Percentiles rank a stretch among this genome's conserved stretches.
Evolutionary conservation across 1,140 invertebrate genomes (phyloP).

Genomic region (Cydia fagiglandana): DNA sequence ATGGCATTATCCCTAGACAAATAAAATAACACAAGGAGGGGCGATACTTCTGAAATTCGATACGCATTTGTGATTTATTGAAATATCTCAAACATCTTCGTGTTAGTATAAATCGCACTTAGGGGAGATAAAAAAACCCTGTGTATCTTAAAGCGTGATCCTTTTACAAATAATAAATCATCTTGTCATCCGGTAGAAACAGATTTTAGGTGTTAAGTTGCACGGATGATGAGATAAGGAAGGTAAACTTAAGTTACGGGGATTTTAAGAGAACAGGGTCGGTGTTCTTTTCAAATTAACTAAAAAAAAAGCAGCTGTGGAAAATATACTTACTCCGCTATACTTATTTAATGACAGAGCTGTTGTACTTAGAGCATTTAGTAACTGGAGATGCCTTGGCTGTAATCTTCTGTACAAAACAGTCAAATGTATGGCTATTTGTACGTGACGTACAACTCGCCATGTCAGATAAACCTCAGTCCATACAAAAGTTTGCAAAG

Average conservation of each 20-base stretch:
- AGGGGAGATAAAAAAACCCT: slow-evolving; percentile 60
- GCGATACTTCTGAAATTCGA: slow-evolving; percentile 69
- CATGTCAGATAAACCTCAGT: no score
- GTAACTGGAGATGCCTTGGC: no score
- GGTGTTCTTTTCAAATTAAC: not conserved
- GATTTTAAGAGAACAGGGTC: not conserved
- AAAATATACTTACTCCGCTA: no score
- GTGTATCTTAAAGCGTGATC: slow-evolving; percentile 47
- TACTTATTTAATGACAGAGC: no score
- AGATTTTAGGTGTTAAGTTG: slow-evolving; percentile 63
- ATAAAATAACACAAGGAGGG: slow-evolving; percentile 47
- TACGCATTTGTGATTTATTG: slow-evolving; percentile 74
- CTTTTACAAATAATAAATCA: slow-evolving; percentile 73
- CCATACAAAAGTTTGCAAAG: no score
- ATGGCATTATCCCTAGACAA: slow-evolving; percentile 28
- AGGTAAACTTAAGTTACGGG: slow-evolving; percentile 18
- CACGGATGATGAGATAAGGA: slow-evolving; percentile 41
- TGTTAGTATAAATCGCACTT: slow-evolving; percentile 66
- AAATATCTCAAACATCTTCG: slow-evolving; percentile 70
- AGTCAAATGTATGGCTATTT: no score
- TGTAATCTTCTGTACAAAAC: no score
- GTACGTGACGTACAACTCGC: no score
- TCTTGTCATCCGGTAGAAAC: slow-evolving; percentile 61
- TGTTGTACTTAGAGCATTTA: no score
- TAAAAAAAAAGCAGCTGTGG: not conserved